A percentile compares a stretch with the other conserved stretches of the same genome.
Conservation (phyloP, 2,888 invertebrate genomes). For the Omphaloscelis lunosa region DNA sequence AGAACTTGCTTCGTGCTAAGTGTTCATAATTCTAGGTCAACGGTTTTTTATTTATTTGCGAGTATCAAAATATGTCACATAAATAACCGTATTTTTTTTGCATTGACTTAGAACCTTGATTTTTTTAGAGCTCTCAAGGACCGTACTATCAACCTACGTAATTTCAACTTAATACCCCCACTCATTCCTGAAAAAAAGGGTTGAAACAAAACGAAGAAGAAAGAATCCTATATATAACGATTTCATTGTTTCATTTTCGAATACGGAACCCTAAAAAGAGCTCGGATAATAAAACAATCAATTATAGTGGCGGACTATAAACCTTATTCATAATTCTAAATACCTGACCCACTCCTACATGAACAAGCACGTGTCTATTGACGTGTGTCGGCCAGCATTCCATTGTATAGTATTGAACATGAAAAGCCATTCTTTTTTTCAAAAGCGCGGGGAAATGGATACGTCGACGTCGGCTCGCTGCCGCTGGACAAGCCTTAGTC, state of each 20-base stretch:
- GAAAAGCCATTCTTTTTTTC: conserved; percentile 60
- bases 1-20: neutral
- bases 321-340: conserved; percentile 35
- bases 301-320: neutral
- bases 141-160: neutral
- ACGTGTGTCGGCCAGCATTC: conserved; percentile 44
- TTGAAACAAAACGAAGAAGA: neutral
- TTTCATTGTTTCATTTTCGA: neutral
- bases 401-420: conserved; percentile 41
- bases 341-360: conserved; percentile 38
- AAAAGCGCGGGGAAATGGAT: conserved; percentile 73
- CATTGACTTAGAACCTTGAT: neutral
- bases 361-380: conserved; percentile 33
- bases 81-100: neutral
- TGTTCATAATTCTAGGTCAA: neutral
- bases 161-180: neutral
- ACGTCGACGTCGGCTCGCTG: conserved; percentile 50
- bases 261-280: neutral
- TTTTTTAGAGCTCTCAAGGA: neutral
- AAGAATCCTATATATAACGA: neutral
- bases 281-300: neutral
- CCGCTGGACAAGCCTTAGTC: conserved; percentile 65
- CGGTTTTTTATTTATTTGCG: neutral
- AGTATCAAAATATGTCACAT: neutral
- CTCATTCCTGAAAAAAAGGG: neutral